phyloP scores from a whole-genome alignment of 2,797 vertebrate species.

The Anniella stebbinsi region DNA sequence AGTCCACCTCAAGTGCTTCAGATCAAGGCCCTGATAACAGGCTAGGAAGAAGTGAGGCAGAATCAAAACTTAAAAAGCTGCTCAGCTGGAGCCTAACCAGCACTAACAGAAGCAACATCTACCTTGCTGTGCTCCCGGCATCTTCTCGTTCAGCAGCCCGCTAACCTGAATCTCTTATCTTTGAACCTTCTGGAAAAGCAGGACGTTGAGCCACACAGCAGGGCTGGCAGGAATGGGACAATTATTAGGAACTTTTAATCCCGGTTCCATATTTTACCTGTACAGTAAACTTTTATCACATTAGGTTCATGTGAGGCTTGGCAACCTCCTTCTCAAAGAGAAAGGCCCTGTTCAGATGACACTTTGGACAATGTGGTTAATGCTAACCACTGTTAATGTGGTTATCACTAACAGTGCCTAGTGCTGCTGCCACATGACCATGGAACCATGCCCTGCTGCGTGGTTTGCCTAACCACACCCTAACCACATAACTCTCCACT shows the following conservation, averaged over 20 bases:
- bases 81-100: neutral
- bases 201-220: no score
- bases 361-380: no score
- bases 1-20: slow-evolving; percentile 21
- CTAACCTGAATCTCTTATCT: no score
- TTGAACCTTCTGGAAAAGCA: no score
- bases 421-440: no score
- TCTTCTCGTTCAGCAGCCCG: no score
- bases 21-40: slow-evolving; percentile 32
- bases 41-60: neutral
- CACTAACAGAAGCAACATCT: neutral
- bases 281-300: neutral
- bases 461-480: no score
- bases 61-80: neutral
- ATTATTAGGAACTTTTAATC: neutral
- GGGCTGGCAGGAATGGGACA: neutral
- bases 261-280: neutral
- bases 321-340: neutral
- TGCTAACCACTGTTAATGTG: no score
- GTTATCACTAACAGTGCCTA: no score
- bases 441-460: no score
- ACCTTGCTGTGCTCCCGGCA: neutral
- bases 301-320: neutral
- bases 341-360: no score
- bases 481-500: no score